Base-by-base conservation (phyloP, 2,113 vertebrate genomes). In the Ptilonorhynchus violaceus region DNA sequence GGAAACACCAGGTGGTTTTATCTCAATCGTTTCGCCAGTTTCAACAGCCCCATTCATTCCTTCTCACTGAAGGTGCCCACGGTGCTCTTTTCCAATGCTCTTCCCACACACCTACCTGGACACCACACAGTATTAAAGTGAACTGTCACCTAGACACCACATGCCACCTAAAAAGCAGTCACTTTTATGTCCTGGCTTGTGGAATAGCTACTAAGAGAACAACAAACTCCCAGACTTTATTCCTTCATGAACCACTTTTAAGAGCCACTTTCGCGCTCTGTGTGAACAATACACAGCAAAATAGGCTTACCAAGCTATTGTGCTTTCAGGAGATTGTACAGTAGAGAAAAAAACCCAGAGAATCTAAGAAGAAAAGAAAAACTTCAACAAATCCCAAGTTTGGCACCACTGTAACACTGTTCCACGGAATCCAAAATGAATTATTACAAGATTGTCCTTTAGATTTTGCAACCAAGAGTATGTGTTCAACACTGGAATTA, bases 1-100 rank as follows among this genome's bases (percentile, higher is more conserved):
- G 22, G 95, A 96, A 97, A 96, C 73, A 94, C 67, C 86, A 79
- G 76, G 85, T 81, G 67, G 92, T 58, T 74, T 92, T 88, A 93
- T 85, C 89, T 78, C 91, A 44, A 70, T 37, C 4, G 0, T 60
- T 85, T n/a, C 11, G 12, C 66, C 77, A 46, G 69, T 89, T 87
- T 75, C 93, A 91, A 91, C 84, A 79, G 62, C 49, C 81, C 69
- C 27, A 6, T 41, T 94, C 72, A 33, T 35, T 92, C 59, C 35
- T 58, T 44, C 60, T 25, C 2, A 0, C 56, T 64, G 19, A 93
- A 84, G 77, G 19, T 13, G 7, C 56, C 69, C 81, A 87, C 70
- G n/a, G 58, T 92, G 33, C 56, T 47, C 86, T 89, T 88, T 81
- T 81, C 73, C 52, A 70, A 72, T 39, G 50, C 33, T 83, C 74